These are phyloP conservation scores for Caenorhabditis latens DNA, from an alignment of 1,140 invertebrate species.

Conservation along the genomic window DNA sequence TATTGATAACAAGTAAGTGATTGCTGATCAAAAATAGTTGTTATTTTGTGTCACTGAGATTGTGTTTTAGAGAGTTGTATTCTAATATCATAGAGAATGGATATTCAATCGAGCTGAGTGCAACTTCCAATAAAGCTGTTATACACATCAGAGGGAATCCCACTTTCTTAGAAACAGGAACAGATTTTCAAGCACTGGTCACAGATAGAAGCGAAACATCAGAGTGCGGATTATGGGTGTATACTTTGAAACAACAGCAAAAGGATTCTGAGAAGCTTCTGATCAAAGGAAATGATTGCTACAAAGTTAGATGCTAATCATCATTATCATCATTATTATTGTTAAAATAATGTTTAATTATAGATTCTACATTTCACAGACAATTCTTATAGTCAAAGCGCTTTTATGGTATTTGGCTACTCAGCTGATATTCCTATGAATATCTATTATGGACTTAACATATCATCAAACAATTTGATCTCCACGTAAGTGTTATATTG, in stretches of 20 bases:
- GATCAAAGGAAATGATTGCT: neutral
- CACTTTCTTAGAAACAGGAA: neutral
- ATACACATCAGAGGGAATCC: slow-evolving; percentile 16
- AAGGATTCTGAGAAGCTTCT: neutral
- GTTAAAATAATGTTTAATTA: neutral
- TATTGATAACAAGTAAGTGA: slow-evolving; percentile 46
- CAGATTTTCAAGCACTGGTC: slow-evolving; percentile 18
- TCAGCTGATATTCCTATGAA: neutral
- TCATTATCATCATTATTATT: no score
- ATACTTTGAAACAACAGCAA: neutral
- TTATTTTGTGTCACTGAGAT: neutral
- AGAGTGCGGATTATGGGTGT: neutral
- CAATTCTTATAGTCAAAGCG: neutral
- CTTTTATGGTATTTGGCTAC: neutral
- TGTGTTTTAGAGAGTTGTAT: slow-evolving; percentile 17
- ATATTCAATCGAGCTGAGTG: neutral
- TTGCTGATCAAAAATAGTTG: neutral
- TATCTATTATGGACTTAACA: neutral
- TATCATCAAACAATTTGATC: neutral
- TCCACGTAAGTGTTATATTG: neutral
- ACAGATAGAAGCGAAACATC: neutral
- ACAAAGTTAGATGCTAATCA: neutral
- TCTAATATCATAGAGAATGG: slow-evolving; percentile 15
- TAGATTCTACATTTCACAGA: slow-evolving; percentile 16
- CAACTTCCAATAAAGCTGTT: neutral